Base-by-base conservation (phyloP, 2,888 invertebrate genomes). In the Andrena camellia region DNA sequence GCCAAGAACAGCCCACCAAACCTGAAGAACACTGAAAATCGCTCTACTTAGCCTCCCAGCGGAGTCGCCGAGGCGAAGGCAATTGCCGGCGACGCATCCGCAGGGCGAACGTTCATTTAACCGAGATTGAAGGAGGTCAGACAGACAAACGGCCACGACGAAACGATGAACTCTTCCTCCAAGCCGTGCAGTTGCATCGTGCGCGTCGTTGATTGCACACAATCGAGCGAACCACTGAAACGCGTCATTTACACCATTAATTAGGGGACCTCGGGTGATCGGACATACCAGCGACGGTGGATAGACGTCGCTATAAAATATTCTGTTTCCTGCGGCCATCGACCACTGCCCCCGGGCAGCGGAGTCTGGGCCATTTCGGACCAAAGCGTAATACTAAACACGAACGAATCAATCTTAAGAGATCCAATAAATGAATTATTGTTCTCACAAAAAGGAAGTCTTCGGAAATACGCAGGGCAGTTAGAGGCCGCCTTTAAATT, bases 61-160 rank as follows among this genome's bases (percentile, higher is more conserved):
- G n/a, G 26, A 42, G 23, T 29, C n/a, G 64, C n/a, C 26, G 48
- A 64, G 48, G 64, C 48, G 48, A 42, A 50, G 26, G 64, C 48
- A 66, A 66, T 66, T 48, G 48, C 20, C 64, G 29, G n/a, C 26
- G 17, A 26, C 42, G 42, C 26, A 64, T 42, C 64, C 42, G 42
- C 26, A n/a, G 48, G 26, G 48, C 48, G 42, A 66, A 29, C 29
- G 48, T 66, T 66, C 48, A 29, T 66, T 66, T 42, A 29, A 8
- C 48, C 17, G 29, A 48, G 48, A 66, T 64, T 64, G 64, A 64
- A 64, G 64, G 64, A 64, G 64, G 42, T 64, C 64, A 66, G 26
- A 26, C 48, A 48, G 48, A n/a, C 48, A 42, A 66, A 48, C 29
- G 48, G 64, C 26, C 48, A 26, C 29, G n/a, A 29, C n/a, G 48